Evolutionary conservation across 1,140 invertebrate species (phyloP), one percentile per base, ranked within the genome.

Genomic region (Palaemon carinicauda): DNA sequence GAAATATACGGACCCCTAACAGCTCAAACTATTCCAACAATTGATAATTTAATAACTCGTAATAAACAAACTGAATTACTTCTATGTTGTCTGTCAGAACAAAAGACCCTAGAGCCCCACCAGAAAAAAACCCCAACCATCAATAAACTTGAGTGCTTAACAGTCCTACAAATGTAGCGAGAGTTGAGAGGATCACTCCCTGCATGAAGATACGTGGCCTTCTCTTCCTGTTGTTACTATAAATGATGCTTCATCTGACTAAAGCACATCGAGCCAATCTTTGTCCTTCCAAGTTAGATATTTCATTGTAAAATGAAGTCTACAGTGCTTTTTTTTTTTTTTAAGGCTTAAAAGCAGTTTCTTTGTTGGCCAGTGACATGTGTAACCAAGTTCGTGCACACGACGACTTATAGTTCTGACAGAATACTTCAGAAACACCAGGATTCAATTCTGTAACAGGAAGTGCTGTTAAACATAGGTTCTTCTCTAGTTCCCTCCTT

Each of bases 21-120:
- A 19, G 17, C 14, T 80, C n/a, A 31, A 80, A 80, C 3, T 9
- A 54, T 17, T 81, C 83, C 3, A n/a, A 29, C 3, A 85, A 52
- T 81, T 85, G 24, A 24, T 85, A 53, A 54, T 53, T 56, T n/a
- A 85, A 54, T 24, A 85, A 33, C 29, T n/a, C n/a, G n/a, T n/a
- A n/a, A n/a, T n/a, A n/a, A n/a, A n/a, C n/a, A n/a, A n/a, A n/a
- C n/a, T n/a, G n/a, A n/a, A n/a, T n/a, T n/a, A n/a, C n/a, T n/a
- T n/a, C n/a, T n/a, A n/a, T n/a, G n/a, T n/a, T n/a, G n/a, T n/a
- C n/a, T n/a, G n/a, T n/a, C n/a, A n/a, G n/a, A n/a, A n/a, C n/a
- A n/a, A n/a, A n/a, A n/a, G n/a, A n/a, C n/a, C n/a, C n/a, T n/a
- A n/a, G n/a, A n/a, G n/a, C n/a, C n/a, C n/a, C n/a, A n/a, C n/a